Evolutionary conservation across 2,797 vertebrate genomes (phyloP).

Genomic region (Platalea minor): DNA sequence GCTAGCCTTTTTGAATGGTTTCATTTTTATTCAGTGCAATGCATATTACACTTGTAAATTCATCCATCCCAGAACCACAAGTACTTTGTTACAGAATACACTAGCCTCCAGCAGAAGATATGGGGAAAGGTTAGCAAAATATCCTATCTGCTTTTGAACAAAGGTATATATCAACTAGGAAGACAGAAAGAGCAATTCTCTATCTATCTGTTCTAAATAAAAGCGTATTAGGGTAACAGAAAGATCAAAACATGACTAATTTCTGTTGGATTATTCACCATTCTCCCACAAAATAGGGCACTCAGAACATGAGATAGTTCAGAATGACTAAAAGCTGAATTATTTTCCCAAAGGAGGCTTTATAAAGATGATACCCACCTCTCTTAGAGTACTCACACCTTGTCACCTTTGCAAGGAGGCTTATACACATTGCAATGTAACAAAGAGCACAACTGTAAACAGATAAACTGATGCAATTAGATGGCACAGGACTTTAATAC

Average conservation of each 20-base stretch:
- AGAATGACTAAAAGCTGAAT: background rate
- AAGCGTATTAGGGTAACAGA: background rate
- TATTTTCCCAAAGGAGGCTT: background rate
- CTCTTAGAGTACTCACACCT: background rate
- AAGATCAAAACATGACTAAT: background rate
- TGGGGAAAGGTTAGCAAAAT: background rate
- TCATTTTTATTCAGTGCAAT: background rate
- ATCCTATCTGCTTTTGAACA: background rate
- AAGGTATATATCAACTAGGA: background rate
- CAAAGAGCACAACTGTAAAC: background rate
- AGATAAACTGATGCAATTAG: background rate
- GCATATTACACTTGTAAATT: background rate
- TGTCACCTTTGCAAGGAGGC: background rate
- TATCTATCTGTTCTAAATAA: background rate
- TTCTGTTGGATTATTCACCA: background rate
- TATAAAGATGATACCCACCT: background rate
- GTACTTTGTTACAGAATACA: background rate
- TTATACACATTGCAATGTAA: background rate
- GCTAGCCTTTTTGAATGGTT: background rate
- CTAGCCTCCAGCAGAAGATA: background rate
- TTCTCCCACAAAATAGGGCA: background rate
- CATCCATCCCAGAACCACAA: background rate
- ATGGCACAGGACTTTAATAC: background rate
- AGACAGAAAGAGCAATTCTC: background rate
- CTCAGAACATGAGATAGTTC: background rate